phyloP scores from a whole-genome alignment of 2,113 vertebrate genomes.

The Merops nubicus region DNA sequence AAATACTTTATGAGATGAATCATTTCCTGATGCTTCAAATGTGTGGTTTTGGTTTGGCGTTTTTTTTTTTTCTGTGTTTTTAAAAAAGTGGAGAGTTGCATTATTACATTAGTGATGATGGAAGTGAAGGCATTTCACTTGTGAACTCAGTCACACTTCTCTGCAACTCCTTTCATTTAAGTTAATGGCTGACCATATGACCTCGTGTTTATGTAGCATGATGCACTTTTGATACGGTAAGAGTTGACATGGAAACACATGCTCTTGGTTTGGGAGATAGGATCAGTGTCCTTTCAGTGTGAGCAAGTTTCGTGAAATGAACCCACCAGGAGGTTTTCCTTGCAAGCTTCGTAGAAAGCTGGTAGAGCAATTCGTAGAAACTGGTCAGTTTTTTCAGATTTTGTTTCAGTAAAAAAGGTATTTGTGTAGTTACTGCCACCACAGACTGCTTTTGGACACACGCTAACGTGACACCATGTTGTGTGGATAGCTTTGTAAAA shows the following conservation, averaged over 20 bases:
- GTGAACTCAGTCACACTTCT: neutral
- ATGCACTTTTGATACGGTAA: neutral
- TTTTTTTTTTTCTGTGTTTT: neutral
- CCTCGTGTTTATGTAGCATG: neutral
- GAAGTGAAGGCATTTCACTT: neutral
- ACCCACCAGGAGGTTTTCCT: neutral
- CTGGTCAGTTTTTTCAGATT: neutral
- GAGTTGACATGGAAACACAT: neutral
- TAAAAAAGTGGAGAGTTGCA: neutral
- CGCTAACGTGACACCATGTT: neutral
- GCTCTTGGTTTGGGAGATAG: neutral
- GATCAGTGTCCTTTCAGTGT: neutral
- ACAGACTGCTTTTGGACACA: neutral
- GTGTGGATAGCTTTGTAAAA: neutral
- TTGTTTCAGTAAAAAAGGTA: neutral
- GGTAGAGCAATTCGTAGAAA: neutral
- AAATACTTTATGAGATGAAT: constrained; percentile 36
- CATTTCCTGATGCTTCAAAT: constrained; percentile 24
- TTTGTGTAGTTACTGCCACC: neutral
- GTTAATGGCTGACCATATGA: neutral
- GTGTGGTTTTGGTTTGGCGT: neutral
- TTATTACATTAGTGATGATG: neutral
- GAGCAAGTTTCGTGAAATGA: neutral
- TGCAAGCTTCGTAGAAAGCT: too few relatives aligned
- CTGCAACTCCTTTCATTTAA: neutral